Percentiles rank a stretch among this genome's conserved stretches.
phyloP scores from a whole-genome alignment of 37 sponge, comb jelly and placozoan species.

The Bolinopsis microptera region DNA sequence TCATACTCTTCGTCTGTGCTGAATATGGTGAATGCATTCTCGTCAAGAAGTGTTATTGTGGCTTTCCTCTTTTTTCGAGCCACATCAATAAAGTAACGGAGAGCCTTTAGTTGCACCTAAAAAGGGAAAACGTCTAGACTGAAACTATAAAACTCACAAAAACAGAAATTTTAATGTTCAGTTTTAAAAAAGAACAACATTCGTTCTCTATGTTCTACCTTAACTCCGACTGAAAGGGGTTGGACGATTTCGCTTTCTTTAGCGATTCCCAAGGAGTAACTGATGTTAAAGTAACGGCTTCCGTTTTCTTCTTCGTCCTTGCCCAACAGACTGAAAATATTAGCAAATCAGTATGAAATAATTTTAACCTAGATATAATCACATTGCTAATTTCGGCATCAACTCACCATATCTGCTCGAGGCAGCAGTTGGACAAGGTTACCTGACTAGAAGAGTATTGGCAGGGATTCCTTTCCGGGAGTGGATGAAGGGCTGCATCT shows the following conservation, averaged over 20 bases:
- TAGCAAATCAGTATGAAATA: no score
- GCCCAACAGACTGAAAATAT: conserved; percentile 18
- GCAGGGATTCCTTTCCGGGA: conserved; percentile 38
- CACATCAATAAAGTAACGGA: neutral
- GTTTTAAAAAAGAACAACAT: neutral
- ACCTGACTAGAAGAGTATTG: conserved; percentile 10
- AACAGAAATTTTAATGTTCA: neutral
- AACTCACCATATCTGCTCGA: no score
- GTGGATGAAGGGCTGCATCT: conserved; percentile 46
- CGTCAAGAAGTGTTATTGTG: neutral
- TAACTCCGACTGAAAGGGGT: conserved; percentile 9
- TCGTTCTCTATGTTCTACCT: no score
- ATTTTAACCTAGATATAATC: no score
- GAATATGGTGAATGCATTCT: conserved; percentile 47
- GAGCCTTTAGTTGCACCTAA: conserved; percentile 18
- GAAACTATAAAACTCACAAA: no score
- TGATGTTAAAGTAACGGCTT: conserved; percentile 12
- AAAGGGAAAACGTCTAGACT: no score
- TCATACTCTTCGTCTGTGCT: neutral
- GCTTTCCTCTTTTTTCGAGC: neutral
- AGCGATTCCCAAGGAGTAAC: conserved; percentile 5
- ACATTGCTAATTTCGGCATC: no score
- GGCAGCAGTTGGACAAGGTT: no score
- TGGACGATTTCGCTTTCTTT: neutral
- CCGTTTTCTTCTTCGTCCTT: neutral